phyloP scores from a whole-genome alignment of 2,888 invertebrate species.

The Xestia xanthographa region DNA sequence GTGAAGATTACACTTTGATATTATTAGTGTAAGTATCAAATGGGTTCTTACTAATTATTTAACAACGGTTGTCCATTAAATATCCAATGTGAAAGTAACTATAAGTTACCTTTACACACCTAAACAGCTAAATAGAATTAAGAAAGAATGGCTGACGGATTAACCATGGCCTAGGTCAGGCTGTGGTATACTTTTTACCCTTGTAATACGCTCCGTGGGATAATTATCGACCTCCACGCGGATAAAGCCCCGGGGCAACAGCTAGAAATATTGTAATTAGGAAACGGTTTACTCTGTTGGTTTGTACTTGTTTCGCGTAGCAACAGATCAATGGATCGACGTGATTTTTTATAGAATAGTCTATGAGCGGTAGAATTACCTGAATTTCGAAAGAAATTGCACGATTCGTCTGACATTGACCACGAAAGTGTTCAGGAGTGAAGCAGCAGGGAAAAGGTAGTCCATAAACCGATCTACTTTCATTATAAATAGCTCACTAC shows the following conservation, averaged over 20 bases:
- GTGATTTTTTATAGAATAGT: neutral
- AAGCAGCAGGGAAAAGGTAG: neutral
- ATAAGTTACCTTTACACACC: neutral
- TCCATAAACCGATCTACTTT: neutral
- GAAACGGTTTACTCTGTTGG: neutral
- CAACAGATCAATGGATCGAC: neutral
- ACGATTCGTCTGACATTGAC: neutral
- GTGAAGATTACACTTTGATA: constrained; percentile 23
- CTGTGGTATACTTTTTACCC: neutral
- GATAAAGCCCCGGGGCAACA: neutral
- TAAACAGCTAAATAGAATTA: neutral
- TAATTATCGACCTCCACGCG: neutral
- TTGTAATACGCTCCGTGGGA: neutral
- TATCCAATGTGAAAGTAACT: neutral
- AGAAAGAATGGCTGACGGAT: neutral
- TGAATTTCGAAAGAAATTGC: neutral
- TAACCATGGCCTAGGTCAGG: neutral
- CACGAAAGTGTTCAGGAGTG: no score
- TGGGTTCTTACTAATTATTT: neutral
- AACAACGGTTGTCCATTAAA: neutral
- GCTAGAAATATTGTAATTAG: neutral
- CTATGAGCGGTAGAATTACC: neutral
- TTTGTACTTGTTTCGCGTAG: neutral
- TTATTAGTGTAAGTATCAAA: neutral
- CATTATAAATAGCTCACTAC: neutral